A percentile compares a stretch with the other conserved stretches of the same genome.
Evolutionary conservation across 2,888 invertebrate species (phyloP).

Genomic region (Cryptocephalus moraei): DNA sequence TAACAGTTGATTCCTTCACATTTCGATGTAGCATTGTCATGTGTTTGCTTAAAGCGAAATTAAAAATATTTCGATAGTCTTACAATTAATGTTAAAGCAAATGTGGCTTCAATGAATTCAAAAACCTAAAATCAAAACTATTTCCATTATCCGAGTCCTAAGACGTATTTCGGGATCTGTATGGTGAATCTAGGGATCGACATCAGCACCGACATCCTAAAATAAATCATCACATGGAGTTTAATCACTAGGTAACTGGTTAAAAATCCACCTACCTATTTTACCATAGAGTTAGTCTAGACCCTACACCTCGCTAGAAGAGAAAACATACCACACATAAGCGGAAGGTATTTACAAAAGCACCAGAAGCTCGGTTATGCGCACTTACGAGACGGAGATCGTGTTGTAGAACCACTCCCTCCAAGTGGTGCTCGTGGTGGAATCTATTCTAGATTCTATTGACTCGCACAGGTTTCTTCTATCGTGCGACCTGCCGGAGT

Average conservation of each 20-base stretch:
- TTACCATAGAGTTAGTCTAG: not conserved
- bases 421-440: slow-evolving; percentile 67
- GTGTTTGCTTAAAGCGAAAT: too few species aligned
- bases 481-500: slow-evolving; percentile 81
- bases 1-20: too few species aligned
- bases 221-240: slow-evolving; percentile 24
- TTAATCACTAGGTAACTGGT: not conserved
- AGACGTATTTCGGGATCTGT: slow-evolving; percentile 76
- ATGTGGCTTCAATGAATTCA: too few species aligned
- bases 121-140: slow-evolving; percentile 1
- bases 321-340: slow-evolving; percentile 3
- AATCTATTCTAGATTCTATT: slow-evolving; percentile 75
- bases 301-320: slow-evolving; percentile 10
- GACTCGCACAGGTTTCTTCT: slow-evolving; percentile 71
- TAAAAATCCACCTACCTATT: not conserved
- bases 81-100: too few species aligned
- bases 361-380: not conserved
- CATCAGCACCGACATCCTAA: slow-evolving; percentile 76
- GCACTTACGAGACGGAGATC: slow-evolving; percentile 77
- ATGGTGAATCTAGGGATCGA: slow-evolving; percentile 75
- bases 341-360: slow-evolving; percentile 3
- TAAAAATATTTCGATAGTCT: too few species aligned
- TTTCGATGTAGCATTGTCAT: too few species aligned
- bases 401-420: slow-evolving; percentile 82
- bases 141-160: slow-evolving; percentile 58